A percentile compares a stretch with the other conserved stretches of the same genome.
These are phyloP conservation scores for Drosophila nigromelanica DNA, from an alignment of 1,140 invertebrate species.

Conservation along the genomic window DNA sequence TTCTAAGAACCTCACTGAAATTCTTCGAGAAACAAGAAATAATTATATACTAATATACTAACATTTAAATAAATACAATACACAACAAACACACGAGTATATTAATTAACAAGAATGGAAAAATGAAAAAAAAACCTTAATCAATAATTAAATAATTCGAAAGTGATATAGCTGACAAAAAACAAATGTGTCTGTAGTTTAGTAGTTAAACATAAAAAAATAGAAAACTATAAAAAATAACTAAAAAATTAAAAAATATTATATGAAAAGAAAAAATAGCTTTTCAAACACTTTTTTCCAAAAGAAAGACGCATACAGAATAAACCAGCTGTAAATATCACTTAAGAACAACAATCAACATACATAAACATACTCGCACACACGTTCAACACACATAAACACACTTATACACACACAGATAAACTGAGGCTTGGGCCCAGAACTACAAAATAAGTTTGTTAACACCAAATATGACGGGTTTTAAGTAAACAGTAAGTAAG, in stretches of 20 bases:
- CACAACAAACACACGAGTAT: conserved; percentile 43
- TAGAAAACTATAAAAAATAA: conserved; percentile 15
- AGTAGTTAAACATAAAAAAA: conserved; percentile 69
- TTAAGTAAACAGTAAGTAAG: conserved; percentile 68
- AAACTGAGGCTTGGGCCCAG: conserved; percentile 18
- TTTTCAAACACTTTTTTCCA: conserved; percentile 20
- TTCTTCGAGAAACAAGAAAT: conserved; percentile 68
- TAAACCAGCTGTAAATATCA: conserved; percentile 68
- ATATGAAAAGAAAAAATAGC: conserved; percentile 8
- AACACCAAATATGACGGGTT: conserved; percentile 71
- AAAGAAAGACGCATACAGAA: conserved; percentile 24
- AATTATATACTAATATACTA: conserved; percentile 33
- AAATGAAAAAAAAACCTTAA: conserved; percentile 60
- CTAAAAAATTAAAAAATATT: conserved; percentile 24
- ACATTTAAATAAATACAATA: conserved; percentile 39
- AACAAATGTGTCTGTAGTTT: conserved; percentile 78
- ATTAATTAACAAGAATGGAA: conserved; percentile 46
- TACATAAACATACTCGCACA: conserved; percentile 10
- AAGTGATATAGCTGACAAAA: conserved; percentile 81
- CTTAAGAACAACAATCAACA: conserved; percentile 31
- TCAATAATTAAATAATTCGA: conserved; percentile 81
- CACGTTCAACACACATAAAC: conserved; percentile 13
- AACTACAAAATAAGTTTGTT: conserved; percentile 67
- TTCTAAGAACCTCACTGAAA: conserved; percentile 83
- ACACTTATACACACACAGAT: conserved; percentile 17